Conservation (phyloP, 2,113 vertebrate species). For the Upupa epops region DNA sequence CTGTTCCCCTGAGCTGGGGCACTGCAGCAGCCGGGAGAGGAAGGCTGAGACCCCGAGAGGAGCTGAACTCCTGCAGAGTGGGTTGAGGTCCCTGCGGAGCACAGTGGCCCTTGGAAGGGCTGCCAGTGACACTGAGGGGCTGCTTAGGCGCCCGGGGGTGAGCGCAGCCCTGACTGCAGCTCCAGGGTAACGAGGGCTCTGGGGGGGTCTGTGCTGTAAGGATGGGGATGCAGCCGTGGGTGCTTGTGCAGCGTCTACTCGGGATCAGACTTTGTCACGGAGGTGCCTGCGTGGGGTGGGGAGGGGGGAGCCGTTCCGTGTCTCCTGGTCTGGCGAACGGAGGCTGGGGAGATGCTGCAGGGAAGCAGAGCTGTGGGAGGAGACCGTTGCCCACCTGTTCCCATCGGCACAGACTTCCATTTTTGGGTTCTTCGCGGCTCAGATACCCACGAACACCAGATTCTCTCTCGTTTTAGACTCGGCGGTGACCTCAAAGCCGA, state of each 20-base stretch:
- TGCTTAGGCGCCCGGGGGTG: not conserved
- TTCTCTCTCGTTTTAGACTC: not conserved
- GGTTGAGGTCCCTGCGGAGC: rapidly evolving
- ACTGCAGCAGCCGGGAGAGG: not conserved
- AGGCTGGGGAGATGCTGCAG: slow-evolving; percentile 22
- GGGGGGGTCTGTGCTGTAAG: not conserved
- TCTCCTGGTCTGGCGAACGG: slow-evolving; percentile 42
- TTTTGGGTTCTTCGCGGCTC: slow-evolving; percentile 56
- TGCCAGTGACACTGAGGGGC: not conserved
- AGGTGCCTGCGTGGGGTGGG: not conserved
- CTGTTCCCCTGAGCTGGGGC: not conserved
- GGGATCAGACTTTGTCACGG: not conserved
- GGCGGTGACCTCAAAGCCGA: not conserved
- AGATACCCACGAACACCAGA: not conserved
- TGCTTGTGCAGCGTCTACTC: not conserved
- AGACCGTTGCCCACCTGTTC: slow-evolving; percentile 60
- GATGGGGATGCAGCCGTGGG: not conserved
- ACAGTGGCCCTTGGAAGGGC: not conserved
- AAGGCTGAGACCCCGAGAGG: not conserved
- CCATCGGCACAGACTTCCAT: slow-evolving; percentile 19
- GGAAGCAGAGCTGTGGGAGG: slow-evolving; percentile 52
- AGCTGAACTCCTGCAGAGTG: not conserved
- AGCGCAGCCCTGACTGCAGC: not conserved
- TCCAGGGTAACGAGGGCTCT: not conserved
- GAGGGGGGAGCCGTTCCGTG: not conserved